Evolutionary conservation across 37 sponge, comb jelly and placozoan genomes (phyloP).

Genomic region (Eunapius fragilis): DNA sequence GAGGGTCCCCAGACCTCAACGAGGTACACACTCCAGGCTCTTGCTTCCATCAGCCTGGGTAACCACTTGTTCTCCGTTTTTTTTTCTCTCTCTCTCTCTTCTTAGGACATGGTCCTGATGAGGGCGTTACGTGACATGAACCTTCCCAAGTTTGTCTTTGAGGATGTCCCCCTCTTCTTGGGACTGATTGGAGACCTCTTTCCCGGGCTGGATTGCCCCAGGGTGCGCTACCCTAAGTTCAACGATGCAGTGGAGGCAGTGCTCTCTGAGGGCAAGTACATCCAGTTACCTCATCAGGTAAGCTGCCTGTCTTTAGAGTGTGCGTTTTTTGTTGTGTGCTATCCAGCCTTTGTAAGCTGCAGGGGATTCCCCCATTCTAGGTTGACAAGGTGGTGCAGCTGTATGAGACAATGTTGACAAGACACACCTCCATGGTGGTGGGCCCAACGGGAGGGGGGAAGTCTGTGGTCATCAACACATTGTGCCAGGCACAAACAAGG

Average conservation of each 20-base stretch:
- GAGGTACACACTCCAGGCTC: conserved; percentile 43
- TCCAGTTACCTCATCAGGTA: conserved; percentile 91
- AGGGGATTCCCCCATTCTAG: conserved; percentile 32
- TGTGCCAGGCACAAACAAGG: conserved; percentile 95
- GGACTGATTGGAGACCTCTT: conserved; percentile 98
- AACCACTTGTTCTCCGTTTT: not conserved
- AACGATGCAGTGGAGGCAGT: conserved; percentile 97
- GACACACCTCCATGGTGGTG: conserved; percentile 98
- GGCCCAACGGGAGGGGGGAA: conserved; percentile 99
- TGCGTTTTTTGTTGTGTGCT: not conserved
- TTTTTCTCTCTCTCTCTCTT: too few relatives aligned
- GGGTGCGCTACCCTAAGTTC: conserved; percentile 98
- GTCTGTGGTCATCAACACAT: conserved; percentile 96
- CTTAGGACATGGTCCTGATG: conserved; percentile 98
- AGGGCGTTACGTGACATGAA: conserved; percentile 99
- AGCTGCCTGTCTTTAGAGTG: not conserved
- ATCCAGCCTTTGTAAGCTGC: not conserved
- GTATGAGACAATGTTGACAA: conserved; percentile 99
- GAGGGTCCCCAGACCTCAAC: conserved; percentile 95
- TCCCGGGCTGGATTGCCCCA: conserved; percentile 98
- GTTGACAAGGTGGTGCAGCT: conserved; percentile 98
- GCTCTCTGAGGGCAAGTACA: conserved; percentile 80
- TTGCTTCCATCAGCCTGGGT: not conserved
- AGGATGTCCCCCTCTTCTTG: conserved; percentile 98
- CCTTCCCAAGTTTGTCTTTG: conserved; percentile 99